Evolutionary conservation across 2,888 invertebrate genomes (phyloP).

Genomic region (Hydrotaea diabolus): DNA sequence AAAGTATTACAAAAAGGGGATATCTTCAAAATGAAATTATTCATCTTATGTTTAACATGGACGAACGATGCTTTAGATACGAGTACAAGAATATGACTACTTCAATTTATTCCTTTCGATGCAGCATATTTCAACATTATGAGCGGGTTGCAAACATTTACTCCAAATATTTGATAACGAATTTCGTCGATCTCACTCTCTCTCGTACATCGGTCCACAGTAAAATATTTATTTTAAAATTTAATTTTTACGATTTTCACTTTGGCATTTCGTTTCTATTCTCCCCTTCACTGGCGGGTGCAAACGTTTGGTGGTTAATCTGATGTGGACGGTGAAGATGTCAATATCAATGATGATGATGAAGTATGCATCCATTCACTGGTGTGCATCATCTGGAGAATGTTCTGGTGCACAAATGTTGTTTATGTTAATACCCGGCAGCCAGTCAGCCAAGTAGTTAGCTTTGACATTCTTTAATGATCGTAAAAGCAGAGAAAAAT

Average conservation of each 20-base stretch:
- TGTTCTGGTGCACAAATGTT: not conserved
- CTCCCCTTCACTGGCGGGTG: too few relatives aligned
- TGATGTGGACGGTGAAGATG: not conserved
- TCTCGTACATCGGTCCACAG: not conserved
- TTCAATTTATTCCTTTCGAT: too few relatives aligned
- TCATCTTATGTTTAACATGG: too few relatives aligned
- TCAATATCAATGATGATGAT: not conserved
- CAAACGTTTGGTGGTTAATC: not conserved
- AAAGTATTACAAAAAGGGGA: too few relatives aligned
- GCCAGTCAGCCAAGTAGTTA: not conserved
- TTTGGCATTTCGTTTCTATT: conserved; percentile 21
- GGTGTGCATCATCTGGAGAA: not conserved
- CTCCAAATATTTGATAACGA: not conserved
- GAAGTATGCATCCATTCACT: not conserved
- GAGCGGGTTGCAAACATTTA: not conserved
- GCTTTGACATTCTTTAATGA: conserved; percentile 14
- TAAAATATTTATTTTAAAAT: conserved; percentile 18
- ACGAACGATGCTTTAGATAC: too few relatives aligned
- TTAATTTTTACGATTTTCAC: conserved; percentile 35
- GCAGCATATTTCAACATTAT: not conserved
- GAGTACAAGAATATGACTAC: too few relatives aligned
- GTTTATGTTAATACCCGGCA: conserved; percentile 5
- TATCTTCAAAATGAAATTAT: too few relatives aligned
- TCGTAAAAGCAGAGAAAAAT: not conserved
- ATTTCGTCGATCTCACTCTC: not conserved